Base-by-base conservation (phyloP, 2,797 vertebrate genomes). In the Loris lydekkerianus region DNA sequence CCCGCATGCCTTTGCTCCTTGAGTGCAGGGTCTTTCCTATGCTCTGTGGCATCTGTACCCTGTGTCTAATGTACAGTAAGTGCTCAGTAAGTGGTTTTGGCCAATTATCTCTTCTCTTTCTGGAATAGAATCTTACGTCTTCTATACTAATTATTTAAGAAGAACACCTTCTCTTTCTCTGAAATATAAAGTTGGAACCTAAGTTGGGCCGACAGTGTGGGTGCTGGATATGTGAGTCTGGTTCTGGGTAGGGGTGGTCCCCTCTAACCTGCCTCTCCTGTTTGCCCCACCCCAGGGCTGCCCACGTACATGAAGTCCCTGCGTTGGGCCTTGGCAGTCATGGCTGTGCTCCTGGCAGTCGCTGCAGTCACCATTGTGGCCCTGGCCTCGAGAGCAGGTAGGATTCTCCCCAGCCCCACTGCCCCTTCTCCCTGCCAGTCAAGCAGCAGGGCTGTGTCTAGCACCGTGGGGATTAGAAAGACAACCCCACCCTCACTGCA, bases 301-400 rank as follows among this genome's bases (percentile, higher is more conserved):
- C 88, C 97, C 49, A 34, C 31, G 67, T 98, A 97, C 91, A 21
- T 98, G 92, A 96, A 81, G 93, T 98, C 97, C 61, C 91, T 98
- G 69, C 97, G 72, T 56, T 96, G 97, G 95, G 94, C 97, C 27
- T 95, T 98, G 95, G 96, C 29, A 0, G 40, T 98, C 86, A 75
- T 97, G 96, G 95, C 97, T 0, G 40, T 97, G 75, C n/a, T 98
- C 46, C 92, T 98, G 86, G 97, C 96, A 0, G 49, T 95, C 82
- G 96, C 90, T 0, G 56, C 53, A 0, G 72, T 98, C 7, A 31
- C 93, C 61, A 84, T 89, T 11, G 94, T 97, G 63, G 97, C 31
- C 58, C 76, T 97, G 93, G 97, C 96, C 7, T 95, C 97, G 9
- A 87, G 88, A 95, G 34, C 81, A 83, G 97, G 97, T 98, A 94